Conservation (phyloP, 64 coral and sea anemone species). For the Anthopleura sola region DNA sequence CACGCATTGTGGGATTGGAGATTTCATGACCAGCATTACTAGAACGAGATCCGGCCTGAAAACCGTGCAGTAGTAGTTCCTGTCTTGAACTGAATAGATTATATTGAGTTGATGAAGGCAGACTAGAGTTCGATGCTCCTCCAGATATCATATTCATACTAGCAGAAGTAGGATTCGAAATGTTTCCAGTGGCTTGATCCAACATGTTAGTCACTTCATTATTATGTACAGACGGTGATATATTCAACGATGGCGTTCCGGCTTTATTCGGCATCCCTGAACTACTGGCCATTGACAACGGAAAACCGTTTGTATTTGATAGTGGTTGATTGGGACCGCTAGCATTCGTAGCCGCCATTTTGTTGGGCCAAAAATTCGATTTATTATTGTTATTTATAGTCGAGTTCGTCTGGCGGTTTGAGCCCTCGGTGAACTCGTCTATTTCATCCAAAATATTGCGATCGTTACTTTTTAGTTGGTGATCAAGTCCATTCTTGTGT, state of each 20-base stretch:
- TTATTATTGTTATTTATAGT: constrained; percentile 62
- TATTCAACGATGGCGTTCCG: constrained; percentile 19
- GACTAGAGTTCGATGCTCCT: background rate
- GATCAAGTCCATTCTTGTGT: constrained; percentile 47
- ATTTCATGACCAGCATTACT: constrained; percentile 23
- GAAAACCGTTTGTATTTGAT: constrained; percentile 59
- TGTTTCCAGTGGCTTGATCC: background rate
- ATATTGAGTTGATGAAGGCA: constrained; percentile 32
- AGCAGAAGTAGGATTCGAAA: constrained; percentile 22
- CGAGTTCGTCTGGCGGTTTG: constrained; percentile 17
- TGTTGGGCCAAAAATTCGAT: constrained; percentile 53
- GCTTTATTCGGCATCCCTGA: constrained; percentile 43
- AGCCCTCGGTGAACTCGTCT: constrained; percentile 42
- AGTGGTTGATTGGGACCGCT: constrained; percentile 42
- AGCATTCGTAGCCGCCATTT: constrained; percentile 63
- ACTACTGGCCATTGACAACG: constrained; percentile 44
- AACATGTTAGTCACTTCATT: constrained; percentile 7
- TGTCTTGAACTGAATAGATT: constrained; percentile 51
- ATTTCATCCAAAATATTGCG: constrained; percentile 60
- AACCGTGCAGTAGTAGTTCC: constrained; percentile 53
- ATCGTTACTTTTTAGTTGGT: constrained; percentile 11
- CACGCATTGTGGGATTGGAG: constrained; percentile 57
- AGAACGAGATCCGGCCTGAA: constrained; percentile 32
- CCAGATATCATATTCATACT: constrained; percentile 21
- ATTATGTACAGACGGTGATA: constrained; percentile 21